Conservation (phyloP, 2,888 invertebrate species). For the Eristalis intricaria region DNA sequence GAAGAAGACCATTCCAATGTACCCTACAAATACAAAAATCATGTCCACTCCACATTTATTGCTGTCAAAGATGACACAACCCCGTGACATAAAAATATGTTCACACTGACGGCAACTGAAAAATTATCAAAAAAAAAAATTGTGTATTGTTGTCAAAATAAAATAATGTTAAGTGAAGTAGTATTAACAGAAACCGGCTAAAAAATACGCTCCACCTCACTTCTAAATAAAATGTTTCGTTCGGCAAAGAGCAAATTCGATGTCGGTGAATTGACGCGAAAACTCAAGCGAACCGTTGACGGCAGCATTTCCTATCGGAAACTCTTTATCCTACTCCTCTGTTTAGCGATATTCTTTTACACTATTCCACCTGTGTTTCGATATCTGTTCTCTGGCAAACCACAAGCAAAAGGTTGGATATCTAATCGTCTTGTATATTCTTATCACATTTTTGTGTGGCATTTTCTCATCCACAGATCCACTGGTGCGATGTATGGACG, state of each 20-base stretch:
- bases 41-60: not conserved
- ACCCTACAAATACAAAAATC: not conserved
- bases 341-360: conserved; percentile 84
- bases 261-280: conserved; percentile 78
- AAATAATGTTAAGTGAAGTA: conserved; percentile 53
- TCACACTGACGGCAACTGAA: not conserved
- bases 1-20: too few relatives aligned
- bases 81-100: not conserved
- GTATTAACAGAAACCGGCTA: conserved; percentile 51
- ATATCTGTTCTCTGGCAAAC: conserved; percentile 84
- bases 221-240: conserved; percentile 77
- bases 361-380: conserved; percentile 85
- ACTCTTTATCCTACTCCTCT: conserved; percentile 81
- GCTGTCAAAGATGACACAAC: conserved; percentile 2
- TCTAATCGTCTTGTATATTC: not conserved
- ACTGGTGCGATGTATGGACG: conserved; percentile 86
- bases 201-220: conserved; percentile 6
- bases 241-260: conserved; percentile 80
- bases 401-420: conserved; percentile 79
- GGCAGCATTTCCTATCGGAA: conserved; percentile 80
- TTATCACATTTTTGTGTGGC: conserved; percentile 12
- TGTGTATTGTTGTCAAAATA: conserved; percentile 61
- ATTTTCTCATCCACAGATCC: conserved; percentile 76
- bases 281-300: conserved; percentile 78
- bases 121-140: conserved; percentile 20